Evolutionary conservation across 2,888 invertebrate genomes (phyloP).

Genomic region (Melanostoma mellinum): DNA sequence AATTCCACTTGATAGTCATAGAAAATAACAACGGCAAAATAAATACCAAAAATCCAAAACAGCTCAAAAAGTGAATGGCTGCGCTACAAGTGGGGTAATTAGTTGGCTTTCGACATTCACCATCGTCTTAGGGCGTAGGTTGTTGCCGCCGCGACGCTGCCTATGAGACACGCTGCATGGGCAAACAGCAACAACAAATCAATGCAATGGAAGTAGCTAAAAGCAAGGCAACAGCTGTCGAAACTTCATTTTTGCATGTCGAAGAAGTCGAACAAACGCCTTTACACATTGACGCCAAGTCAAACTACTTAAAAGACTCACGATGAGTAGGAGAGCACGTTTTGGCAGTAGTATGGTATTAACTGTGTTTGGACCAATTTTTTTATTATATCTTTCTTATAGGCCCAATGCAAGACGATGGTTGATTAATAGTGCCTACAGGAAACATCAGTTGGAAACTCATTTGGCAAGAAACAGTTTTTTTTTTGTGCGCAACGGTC

Average conservation of each 20-base stretch:
- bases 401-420: constrained; percentile 47
- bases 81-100: constrained; percentile 45
- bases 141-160: neutral
- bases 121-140: constrained; percentile 48
- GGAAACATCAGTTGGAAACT: constrained; percentile 39
- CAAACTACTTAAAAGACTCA: constrained; percentile 25
- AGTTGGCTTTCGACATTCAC: constrained; percentile 53
- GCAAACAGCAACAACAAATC: constrained; percentile 6
- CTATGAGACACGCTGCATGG: constrained; percentile 15
- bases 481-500: neutral
- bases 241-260: constrained; percentile 48
- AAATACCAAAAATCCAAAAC: constrained; percentile 32
- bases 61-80: constrained; percentile 61
- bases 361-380: constrained; percentile 17
- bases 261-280: constrained; percentile 36
- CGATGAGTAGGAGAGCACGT: constrained; percentile 65
- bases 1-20: constrained; percentile 44
- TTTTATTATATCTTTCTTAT: neutral
- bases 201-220: constrained; percentile 14
- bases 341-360: constrained; percentile 26
- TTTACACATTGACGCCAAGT: constrained; percentile 6
- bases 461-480: constrained; percentile 33
- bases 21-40: neutral
- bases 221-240: constrained; percentile 29
- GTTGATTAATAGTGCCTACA: constrained; percentile 54